Evolutionary conservation across 1,140 invertebrate species (phyloP), one percentile per base, ranked within the genome.

Genomic region (Diploscapter pachys): DNA sequence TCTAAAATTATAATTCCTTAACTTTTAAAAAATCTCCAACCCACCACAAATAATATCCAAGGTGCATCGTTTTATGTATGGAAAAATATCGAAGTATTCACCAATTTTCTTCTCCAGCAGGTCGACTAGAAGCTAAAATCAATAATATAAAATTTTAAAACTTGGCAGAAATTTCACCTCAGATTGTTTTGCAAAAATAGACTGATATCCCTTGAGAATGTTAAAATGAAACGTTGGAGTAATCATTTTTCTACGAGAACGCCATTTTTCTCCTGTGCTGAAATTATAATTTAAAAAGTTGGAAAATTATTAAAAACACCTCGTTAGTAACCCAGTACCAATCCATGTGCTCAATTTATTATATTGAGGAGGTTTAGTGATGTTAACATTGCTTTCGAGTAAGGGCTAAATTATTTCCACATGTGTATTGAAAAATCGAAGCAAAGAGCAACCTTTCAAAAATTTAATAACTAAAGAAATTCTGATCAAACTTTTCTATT

Each of bases 211-310:
- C 78, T 94, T 90, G 62, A 95, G 87, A 63, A 95, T 92, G 72
- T 90, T 90, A 81, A 93, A 93, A 86, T 94, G 93, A 85, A 95
- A 95, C 0, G 92, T 90, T 49, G 93, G 93, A 3, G 93, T 95
- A 5, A 95, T 91, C 83, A 95, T 90, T 87, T 94, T 93, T 71
- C 93, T 88, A 11, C 92, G 87, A 0, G 82, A 79, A 71, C 90
- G 90, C 93, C 93, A 95, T 86, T 93, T 93, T 8, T 86, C 85
- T 63, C 91, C 92, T 74, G 89, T 89, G 72, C 89, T 91, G 5
- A 31, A 31, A 31, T 31, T 31, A 31, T 31, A 31, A 31, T 31
- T 31, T 31, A 31, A 31, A 31, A 31, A 31, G 31, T 31, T 31
- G 31, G 31, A 31, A 31, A 31, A 31, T 31, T 31, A 31, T 31